Conservation (phyloP, 2,113 vertebrate species). For the Engystomops pustulosus region DNA sequence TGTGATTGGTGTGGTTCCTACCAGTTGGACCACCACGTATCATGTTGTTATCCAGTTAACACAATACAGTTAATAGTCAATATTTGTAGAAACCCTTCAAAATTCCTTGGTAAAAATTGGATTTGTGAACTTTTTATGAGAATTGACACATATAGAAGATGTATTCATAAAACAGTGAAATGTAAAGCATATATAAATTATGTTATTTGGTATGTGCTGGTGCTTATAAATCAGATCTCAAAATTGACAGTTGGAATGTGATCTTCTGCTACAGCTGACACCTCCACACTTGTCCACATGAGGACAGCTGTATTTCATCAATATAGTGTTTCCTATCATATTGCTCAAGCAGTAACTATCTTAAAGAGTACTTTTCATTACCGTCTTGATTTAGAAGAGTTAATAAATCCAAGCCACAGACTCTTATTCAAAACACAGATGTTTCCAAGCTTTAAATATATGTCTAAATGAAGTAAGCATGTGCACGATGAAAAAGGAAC, state of each 20-base stretch:
- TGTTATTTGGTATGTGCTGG: too few species aligned
- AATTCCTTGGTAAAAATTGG: too few species aligned
- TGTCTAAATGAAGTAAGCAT: constrained; percentile 50
- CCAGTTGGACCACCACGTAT: too few species aligned
- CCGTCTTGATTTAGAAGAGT: constrained; percentile 5
- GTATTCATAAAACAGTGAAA: too few species aligned
- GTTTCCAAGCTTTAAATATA: constrained; percentile 52
- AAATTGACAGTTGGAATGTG: not conserved
- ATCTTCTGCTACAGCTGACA: not conserved
- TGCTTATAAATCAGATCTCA: not conserved
- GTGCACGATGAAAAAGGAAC: constrained; percentile 44
- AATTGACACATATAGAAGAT: too few species aligned
- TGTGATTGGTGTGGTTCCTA: too few species aligned
- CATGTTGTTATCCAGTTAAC: too few species aligned
- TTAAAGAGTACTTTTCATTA: constrained; percentile 20
- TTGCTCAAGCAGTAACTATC: not conserved
- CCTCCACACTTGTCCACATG: not conserved
- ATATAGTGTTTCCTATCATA: not conserved
- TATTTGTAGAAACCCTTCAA: too few species aligned
- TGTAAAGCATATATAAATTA: too few species aligned
- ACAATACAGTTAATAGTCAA: too few species aligned
- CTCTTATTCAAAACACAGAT: constrained; percentile 38
- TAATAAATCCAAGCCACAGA: constrained; percentile 17
- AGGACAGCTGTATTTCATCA: not conserved
- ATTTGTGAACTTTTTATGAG: too few species aligned